Percentiles rank a stretch among this genome's conserved stretches.
phyloP scores from a whole-genome alignment of 2,888 invertebrate genomes.

The Spicauda simplicius region DNA sequence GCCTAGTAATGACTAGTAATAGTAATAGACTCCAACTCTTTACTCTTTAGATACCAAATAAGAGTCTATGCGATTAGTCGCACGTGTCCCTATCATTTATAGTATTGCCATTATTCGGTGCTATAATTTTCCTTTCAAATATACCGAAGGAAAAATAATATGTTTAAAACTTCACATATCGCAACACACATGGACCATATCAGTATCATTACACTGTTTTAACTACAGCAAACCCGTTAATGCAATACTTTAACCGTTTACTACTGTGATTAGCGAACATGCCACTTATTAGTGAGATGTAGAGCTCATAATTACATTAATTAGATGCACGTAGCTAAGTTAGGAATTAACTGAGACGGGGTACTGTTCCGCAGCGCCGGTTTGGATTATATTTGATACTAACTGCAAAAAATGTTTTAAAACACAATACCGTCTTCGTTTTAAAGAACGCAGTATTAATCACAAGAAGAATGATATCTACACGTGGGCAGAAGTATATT shows the following conservation, averaged over 20 bases:
- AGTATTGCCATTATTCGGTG: not conserved
- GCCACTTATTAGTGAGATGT: slow-evolving; percentile 15
- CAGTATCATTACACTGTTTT: slow-evolving; percentile 1
- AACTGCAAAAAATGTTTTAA: slow-evolving; percentile 6
- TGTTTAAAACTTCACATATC: not conserved
- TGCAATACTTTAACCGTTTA: slow-evolving; percentile 5
- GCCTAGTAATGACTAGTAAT: too few relatives aligned
- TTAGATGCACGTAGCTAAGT: slow-evolving; percentile 2
- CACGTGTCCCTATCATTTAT: not conserved
- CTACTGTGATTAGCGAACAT: slow-evolving; percentile 22
- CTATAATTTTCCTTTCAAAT: slow-evolving; percentile 3
- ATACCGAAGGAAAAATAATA: slow-evolving; percentile 1
- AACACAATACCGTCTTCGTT: too few relatives aligned
- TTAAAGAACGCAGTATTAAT: too few relatives aligned
- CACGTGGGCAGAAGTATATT: too few relatives aligned
- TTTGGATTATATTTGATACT: not conserved
- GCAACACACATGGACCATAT: not conserved
- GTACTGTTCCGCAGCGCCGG: slow-evolving; percentile 18
- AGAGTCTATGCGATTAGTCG: not conserved
- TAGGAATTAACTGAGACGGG: slow-evolving; percentile 22
- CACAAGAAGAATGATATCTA: too few relatives aligned
- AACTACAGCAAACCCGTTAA: slow-evolving; percentile 9
- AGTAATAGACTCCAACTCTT: too few relatives aligned
- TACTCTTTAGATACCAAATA: too few relatives aligned
- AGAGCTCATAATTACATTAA: slow-evolving; percentile 25